Evolutionary conservation across 2,888 invertebrate genomes (phyloP).

Genomic region (Bombylius discolor): DNA sequence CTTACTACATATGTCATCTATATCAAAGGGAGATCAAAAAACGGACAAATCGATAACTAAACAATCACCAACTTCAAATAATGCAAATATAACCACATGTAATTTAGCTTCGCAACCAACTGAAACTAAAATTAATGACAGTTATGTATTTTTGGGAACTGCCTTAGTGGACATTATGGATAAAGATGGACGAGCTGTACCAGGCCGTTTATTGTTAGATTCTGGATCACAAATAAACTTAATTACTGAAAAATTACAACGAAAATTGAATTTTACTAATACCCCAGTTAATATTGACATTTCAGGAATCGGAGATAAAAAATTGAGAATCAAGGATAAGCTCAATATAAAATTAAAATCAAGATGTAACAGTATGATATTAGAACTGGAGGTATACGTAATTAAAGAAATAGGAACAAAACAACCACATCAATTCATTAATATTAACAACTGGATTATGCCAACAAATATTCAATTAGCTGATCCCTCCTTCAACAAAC

Average conservation of each 20-base stretch:
- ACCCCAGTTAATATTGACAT: neutral
- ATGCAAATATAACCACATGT: no score
- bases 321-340: neutral
- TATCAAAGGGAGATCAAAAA: no score
- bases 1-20: no score
- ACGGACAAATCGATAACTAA: no score
- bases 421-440: neutral
- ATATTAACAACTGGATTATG: neutral
- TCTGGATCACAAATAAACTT: neutral
- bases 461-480: neutral
- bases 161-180: no score
- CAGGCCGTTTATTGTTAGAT: neutral
- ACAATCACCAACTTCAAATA: no score
- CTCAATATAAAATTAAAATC: neutral
- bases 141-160: no score
- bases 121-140: no score
- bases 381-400: neutral
- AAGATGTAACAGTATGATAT: neutral
- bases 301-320: neutral
- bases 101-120: no score
- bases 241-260: neutral
- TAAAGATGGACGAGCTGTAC: no score
- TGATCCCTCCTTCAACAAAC: conserved; percentile 1
- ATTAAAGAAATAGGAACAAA: neutral
- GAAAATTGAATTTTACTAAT: neutral